Conservation (phyloP, 2,113 vertebrate genomes). For the Hippocampus guttulatus region DNA sequence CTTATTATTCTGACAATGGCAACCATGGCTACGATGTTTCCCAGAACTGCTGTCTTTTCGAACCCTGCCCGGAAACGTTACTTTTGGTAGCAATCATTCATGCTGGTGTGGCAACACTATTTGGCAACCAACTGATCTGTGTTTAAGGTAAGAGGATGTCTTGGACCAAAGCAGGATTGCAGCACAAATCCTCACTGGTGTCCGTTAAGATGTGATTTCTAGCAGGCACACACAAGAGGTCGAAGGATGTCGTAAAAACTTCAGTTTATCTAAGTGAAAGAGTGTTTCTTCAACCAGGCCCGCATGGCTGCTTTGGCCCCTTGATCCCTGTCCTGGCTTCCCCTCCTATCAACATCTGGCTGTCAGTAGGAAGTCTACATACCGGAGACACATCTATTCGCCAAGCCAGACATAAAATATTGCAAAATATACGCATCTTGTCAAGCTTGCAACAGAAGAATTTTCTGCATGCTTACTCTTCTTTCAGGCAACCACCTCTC, state of each 20-base stretch:
- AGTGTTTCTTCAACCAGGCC: conserved; percentile 34
- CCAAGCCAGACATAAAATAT: conserved; percentile 52
- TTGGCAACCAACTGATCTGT: conserved; percentile 3
- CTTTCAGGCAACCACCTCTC: conserved; percentile 32
- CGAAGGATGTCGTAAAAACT: conserved; percentile 52
- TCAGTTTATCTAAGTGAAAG: conserved; percentile 34
- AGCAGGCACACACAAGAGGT: conserved; percentile 31
- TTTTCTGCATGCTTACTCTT: conserved; percentile 44
- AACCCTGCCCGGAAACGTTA: conserved; percentile 7
- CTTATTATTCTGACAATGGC: conserved; percentile 4
- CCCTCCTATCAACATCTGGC: conserved; percentile 49
- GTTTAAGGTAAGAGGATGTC: conserved; percentile 10
- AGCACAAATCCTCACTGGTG: not conserved
- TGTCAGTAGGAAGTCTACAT: conserved; percentile 41
- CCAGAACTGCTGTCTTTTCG: conserved; percentile 1
- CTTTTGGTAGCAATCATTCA: not conserved
- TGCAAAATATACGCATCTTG: conserved; percentile 54
- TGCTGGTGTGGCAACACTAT: conserved; percentile 2
- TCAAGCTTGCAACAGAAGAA: conserved; percentile 40
- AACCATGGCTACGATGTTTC: not conserved
- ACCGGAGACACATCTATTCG: conserved; percentile 41
- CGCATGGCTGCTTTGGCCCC: conserved; percentile 33
- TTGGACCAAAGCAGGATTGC: conserved; percentile 6
- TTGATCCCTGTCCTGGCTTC: conserved; percentile 54
- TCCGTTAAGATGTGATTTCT: conserved; percentile 23